Conservation (phyloP, 1,140 invertebrate species). For the Latrodectus geometricus region DNA sequence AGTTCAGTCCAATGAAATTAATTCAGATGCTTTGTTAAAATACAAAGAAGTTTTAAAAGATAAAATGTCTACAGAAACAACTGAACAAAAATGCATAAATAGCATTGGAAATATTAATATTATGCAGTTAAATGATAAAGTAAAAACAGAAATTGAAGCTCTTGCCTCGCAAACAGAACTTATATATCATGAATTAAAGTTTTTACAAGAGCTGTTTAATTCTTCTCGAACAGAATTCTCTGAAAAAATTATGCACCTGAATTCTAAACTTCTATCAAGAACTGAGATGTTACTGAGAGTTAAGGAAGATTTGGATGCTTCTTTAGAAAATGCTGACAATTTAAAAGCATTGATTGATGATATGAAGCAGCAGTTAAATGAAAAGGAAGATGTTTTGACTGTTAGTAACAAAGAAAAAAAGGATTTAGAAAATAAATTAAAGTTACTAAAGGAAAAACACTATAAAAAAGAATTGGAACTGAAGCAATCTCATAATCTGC, state of each 20-base stretch:
- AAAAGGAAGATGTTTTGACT: slow-evolving; percentile 64
- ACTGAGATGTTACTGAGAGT: slow-evolving; percentile 63
- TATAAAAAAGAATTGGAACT: slow-evolving; percentile 59
- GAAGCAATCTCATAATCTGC: slow-evolving; percentile 60
- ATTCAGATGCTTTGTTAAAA: neutral
- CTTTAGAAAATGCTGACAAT: slow-evolving; percentile 59
- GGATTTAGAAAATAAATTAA: slow-evolving; percentile 30
- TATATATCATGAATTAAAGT: slow-evolving; percentile 26
- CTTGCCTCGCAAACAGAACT: slow-evolving; percentile 39
- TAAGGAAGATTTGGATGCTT: slow-evolving; percentile 65
- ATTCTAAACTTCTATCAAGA: slow-evolving; percentile 65
- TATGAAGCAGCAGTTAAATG: slow-evolving; percentile 6
- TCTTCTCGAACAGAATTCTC: slow-evolving; percentile 17
- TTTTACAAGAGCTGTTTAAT: slow-evolving; percentile 31
- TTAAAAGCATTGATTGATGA: slow-evolving; percentile 33
- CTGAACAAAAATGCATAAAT: neutral
- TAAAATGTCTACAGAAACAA: neutral
- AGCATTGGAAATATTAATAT: neutral
- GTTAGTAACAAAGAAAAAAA: slow-evolving; percentile 62
- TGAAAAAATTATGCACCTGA: slow-evolving; percentile 35
- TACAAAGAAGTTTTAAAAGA: neutral
- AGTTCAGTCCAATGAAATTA: slow-evolving; percentile 10
- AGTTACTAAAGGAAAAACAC: slow-evolving; percentile 20
- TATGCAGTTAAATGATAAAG: slow-evolving; percentile 34
- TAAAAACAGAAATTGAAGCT: slow-evolving; percentile 28